Conservation (phyloP, 2,113 vertebrate genomes). For the Mugil cephalus region DNA sequence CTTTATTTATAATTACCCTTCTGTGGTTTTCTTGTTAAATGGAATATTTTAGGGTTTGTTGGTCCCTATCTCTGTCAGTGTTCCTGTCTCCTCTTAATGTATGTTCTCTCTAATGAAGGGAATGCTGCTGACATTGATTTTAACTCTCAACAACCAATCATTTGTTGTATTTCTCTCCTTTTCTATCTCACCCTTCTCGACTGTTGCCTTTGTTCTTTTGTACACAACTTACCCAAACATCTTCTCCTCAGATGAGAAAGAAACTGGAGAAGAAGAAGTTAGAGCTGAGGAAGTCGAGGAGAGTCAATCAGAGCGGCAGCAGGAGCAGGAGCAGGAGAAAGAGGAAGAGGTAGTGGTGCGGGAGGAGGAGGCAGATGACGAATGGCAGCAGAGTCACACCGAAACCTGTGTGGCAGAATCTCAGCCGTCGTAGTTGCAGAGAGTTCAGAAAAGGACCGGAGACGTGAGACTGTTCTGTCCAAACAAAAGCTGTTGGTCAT, state of each 20-base stretch:
- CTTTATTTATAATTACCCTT: background rate
- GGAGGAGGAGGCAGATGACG: conserved; percentile 19
- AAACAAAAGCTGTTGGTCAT: conserved; percentile 10
- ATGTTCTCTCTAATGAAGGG: background rate
- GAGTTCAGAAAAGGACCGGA: conserved; percentile 5
- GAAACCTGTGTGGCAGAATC: conserved; percentile 48
- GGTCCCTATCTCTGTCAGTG: background rate
- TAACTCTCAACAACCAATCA: conserved; percentile 16
- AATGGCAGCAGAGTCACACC: conserved; percentile 1
- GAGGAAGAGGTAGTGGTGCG: conserved; percentile 9
- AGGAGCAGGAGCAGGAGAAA: background rate
- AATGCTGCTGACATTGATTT: conserved; percentile 34
- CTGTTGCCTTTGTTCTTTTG: accelerated
- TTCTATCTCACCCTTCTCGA: background rate
- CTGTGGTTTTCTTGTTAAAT: background rate
- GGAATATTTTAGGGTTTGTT: background rate
- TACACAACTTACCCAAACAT: background rate
- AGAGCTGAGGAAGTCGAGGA: conserved; percentile 33
- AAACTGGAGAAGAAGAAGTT: conserved; percentile 33
- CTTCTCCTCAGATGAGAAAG: conserved; percentile 66
- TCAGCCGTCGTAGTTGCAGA: conserved; percentile 24
- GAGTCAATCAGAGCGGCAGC: conserved; percentile 12
- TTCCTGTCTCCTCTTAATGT: background rate
- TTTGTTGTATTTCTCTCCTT: background rate
- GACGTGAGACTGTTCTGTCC: conserved; percentile 1